A percentile compares a stretch with the other conserved stretches of the same genome.
These are phyloP conservation scores for Venustaconcha ellipsiformis DNA, from an alignment of 1,140 invertebrate genomes.

Conservation along the genomic window DNA sequence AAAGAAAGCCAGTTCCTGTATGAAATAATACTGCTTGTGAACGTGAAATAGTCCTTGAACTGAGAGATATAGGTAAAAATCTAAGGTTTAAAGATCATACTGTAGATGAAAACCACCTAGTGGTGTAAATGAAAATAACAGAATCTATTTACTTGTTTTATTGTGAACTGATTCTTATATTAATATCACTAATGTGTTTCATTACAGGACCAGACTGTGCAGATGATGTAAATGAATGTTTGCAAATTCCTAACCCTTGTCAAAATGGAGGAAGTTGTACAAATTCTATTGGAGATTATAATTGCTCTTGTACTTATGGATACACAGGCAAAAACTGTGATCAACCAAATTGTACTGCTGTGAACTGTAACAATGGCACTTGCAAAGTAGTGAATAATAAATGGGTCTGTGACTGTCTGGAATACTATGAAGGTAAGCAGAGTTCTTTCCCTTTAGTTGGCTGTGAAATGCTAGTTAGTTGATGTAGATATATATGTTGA, in stretches of 20 bases:
- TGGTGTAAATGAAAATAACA: background rate
- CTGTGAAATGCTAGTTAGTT: no score
- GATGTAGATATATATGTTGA: no score
- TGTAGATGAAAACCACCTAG: background rate
- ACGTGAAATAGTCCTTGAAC: no score
- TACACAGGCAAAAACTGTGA: conserved; percentile 63
- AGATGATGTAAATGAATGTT: conserved; percentile 86
- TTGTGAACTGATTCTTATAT: background rate
- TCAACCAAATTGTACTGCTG: conserved; percentile 31
- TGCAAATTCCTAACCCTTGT: conserved; percentile 79
- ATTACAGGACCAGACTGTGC: conserved; percentile 76
- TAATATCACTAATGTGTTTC: conserved; percentile 9
- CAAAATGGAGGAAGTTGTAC: conserved; percentile 78
- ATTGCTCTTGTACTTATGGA: conserved; percentile 75
- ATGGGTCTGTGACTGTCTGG: conserved; percentile 48
- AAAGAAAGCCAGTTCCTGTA: no score
- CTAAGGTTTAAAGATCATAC: no score
- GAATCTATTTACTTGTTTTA: background rate
- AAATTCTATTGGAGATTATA: conserved; percentile 64
- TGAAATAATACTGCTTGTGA: no score
- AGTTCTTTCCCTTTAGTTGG: background rate
- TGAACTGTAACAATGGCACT: conserved; percentile 38
- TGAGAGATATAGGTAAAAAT: no score
- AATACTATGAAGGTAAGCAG: conserved; percentile 47
- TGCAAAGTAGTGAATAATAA: conserved; percentile 23